These are phyloP conservation scores for Battus philenor DNA, from an alignment of 1,140 invertebrate species.

Conservation along the genomic window DNA sequence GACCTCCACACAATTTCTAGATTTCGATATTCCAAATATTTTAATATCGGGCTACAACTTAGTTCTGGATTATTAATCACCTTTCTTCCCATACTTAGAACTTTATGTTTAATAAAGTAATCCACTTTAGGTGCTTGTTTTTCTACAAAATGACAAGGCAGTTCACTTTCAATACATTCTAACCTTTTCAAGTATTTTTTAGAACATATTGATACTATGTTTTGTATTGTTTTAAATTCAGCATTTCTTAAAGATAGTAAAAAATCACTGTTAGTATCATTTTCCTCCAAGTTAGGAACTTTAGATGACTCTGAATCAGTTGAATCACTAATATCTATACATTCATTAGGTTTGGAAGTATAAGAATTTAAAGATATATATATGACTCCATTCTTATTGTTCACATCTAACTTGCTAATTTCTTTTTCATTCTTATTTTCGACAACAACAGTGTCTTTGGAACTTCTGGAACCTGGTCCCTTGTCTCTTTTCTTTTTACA, in stretches of 20 bases:
- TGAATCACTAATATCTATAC: conserved; percentile 45
- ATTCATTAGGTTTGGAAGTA: conserved; percentile 21
- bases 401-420: conserved; percentile 5
- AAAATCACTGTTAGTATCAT: conserved; percentile 5
- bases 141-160: neutral
- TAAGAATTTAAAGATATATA: neutral
- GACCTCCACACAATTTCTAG: conserved; percentile 44
- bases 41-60: conserved; percentile 46
- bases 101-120: conserved; percentile 44
- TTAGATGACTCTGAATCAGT: conserved; percentile 25
- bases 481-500: conserved; percentile 28
- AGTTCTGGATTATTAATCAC: conserved; percentile 40
- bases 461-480: conserved; percentile 41
- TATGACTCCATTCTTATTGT: too few species aligned
- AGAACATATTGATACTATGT: conserved; percentile 32
- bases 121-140: conserved; percentile 20
- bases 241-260: neutral
- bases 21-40: conserved; percentile 53
- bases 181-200: conserved; percentile 35
- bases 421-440: conserved; percentile 22
- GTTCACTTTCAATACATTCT: conserved; percentile 17
- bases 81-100: conserved; percentile 58
- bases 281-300: conserved; percentile 5
- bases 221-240: conserved; percentile 20
- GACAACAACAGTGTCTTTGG: conserved; percentile 47